Conservation (phyloP, 30 jellyfish, hydroid and myxozoan species). For the Haliclystus octoradiatus region DNA sequence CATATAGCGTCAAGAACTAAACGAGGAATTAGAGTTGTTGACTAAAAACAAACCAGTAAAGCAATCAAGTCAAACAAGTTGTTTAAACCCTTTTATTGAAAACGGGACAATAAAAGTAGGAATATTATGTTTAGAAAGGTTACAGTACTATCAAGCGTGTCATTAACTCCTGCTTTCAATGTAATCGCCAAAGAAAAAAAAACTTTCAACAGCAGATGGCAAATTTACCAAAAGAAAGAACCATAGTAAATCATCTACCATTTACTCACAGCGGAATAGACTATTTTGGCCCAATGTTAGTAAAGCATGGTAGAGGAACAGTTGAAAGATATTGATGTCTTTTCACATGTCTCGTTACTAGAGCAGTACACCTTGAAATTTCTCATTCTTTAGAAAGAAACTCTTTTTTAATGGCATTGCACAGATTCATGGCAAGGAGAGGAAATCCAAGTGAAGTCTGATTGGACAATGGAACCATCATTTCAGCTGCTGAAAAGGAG, state of each 20-base stretch:
- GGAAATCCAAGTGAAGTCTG: no score
- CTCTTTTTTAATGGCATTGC: constrained; percentile 14
- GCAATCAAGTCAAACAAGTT: no score
- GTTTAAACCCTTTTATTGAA: no score
- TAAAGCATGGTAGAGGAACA: constrained; percentile 16
- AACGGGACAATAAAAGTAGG: no score
- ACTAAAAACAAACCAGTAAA: no score
- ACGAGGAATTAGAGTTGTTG: no score
- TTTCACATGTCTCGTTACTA: constrained; percentile 18
- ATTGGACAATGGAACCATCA: constrained; percentile 23
- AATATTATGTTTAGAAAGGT: no score
- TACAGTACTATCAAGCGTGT: no score
- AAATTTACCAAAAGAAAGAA: constrained; percentile 27
- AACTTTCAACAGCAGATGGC: constrained; percentile 36
- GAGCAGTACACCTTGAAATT: constrained; percentile 34
- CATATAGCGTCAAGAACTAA: no score
- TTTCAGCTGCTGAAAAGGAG: constrained; percentile 40
- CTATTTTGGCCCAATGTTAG: constrained; percentile 34
- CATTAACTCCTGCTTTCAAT: no score
- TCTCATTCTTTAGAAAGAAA: constrained; percentile 10
- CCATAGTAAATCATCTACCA: constrained; percentile 7
- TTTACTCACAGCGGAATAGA: constrained; percentile 31
- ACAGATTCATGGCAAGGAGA: constrained; percentile 9
- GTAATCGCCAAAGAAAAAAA: no score
- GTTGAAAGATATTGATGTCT: constrained; percentile 29